A percentile compares a stretch with the other conserved stretches of the same genome.
Evolutionary conservation across 2,888 invertebrate genomes (phyloP).

Genomic region (Cephus rjabovi): DNA sequence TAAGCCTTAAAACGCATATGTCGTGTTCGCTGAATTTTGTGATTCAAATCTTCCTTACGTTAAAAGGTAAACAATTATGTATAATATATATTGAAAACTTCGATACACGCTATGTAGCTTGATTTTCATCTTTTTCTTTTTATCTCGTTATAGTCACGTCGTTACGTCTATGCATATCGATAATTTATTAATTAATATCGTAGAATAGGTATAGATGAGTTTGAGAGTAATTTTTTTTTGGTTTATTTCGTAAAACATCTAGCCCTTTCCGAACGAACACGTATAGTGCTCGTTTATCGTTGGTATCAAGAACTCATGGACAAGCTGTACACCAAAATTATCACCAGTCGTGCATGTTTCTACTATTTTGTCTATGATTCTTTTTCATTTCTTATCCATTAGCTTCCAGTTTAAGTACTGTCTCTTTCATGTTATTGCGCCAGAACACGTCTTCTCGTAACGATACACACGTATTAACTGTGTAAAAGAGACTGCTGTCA

Average conservation of each 20-base stretch:
- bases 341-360: background rate
- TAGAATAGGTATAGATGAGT: slow-evolving; percentile 11
- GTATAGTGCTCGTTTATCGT: background rate
- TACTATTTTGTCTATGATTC: background rate
- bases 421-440: background rate
- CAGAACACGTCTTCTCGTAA: background rate
- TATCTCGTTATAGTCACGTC: slow-evolving; percentile 3
- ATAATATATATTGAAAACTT: slow-evolving; percentile 9
- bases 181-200: slow-evolving; percentile 13
- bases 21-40: background rate
- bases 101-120: slow-evolving; percentile 7
- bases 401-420: background rate
- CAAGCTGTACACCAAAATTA: background rate
- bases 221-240: background rate
- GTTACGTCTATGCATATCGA: slow-evolving; percentile 6
- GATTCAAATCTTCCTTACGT: background rate
- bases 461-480: background rate
- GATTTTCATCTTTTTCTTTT: slow-evolving; percentile 3
- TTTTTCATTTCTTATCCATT: background rate
- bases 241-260: background rate
- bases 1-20: background rate
- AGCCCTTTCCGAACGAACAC: background rate
- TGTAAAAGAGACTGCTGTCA: background rate
- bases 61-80: slow-evolving; percentile 4
- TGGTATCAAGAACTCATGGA: background rate